Base-by-base conservation (phyloP, 2,888 invertebrate species). In the Amiota communis region DNA sequence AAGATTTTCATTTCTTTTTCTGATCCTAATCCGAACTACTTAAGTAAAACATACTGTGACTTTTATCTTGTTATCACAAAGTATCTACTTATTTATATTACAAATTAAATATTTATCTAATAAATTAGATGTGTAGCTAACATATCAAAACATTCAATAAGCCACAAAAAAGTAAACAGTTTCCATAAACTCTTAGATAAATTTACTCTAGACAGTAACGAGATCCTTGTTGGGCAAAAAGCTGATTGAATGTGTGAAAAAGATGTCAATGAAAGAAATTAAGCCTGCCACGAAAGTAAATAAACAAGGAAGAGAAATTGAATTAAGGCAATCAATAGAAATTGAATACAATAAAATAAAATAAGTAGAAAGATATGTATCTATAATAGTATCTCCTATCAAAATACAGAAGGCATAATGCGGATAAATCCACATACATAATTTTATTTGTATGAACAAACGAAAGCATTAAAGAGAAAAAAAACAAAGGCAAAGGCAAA, bases 101-200 rank as follows among this genome's bases (percentile, higher is more conserved):
- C 80, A 77, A 84, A 84, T 82, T 80, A 75, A 83, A 83, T 83
- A 83, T 83, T 83, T 77, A 74, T 74, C 65, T 47, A 72, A 74
- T 65, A 75, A 68, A 78, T 82, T 77, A 75, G 81, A 75, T 70
- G 61, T 23, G 12, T 23, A 61, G 71, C 70, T 20, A 36, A 36
- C 36, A 23, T 23, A 23, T 23, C 74, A 75, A 63, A 63, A 23
- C 64, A 23, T 57, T 56, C 51, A 70, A 67, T 49, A 70, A 70
- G 64, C 57, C 56, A 12, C 61, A 68, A 20, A 36, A 73, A 57
- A 20, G 17, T 12, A 72, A 70, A 72, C 65, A 72, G 47, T 6
- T 36, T 36, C 6, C 2, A 72, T 20, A 65, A 67, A 23, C 72
- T 36, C 36, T 6, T 2, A 47, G 49, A n/a, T 47, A 46, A 59